phyloP scores from a whole-genome alignment of 2,888 invertebrate species.

The Tigriopus californicus region DNA sequence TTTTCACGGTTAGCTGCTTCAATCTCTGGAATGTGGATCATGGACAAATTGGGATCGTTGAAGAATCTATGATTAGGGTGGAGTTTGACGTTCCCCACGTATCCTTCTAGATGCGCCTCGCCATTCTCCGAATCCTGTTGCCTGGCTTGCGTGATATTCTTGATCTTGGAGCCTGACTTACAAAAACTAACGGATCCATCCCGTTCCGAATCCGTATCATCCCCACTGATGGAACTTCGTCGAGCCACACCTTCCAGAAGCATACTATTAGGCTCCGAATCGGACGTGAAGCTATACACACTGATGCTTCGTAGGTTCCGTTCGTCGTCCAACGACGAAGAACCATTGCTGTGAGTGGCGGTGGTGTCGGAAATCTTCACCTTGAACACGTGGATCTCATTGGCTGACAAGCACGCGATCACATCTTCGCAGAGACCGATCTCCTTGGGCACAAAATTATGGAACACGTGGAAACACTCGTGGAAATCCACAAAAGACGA shows the following conservation, averaged over 20 bases:
- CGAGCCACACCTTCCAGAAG: not conserved
- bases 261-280: not conserved
- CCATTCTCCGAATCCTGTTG: slow-evolving; percentile 1
- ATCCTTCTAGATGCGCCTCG: not conserved
- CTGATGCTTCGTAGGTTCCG: not conserved
- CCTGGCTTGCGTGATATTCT: slow-evolving; percentile 5
- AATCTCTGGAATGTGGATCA: not conserved
- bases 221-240: not conserved
- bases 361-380: not conserved
- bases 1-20: slow-evolving; percentile 1
- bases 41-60: not conserved
- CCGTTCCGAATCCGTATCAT: not conserved
- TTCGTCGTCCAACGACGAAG: not conserved
- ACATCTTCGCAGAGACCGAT: slow-evolving; percentile 10
- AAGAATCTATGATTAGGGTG: not conserved
- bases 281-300: slow-evolving; percentile 10
- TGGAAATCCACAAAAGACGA: not conserved
- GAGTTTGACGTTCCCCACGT: not conserved
- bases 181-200: not conserved
- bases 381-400: slow-evolving; percentile 12
- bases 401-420: not conserved
- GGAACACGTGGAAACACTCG: slow-evolving; percentile 4
- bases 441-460: slow-evolving; percentile 3
- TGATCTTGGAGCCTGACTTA: not conserved
- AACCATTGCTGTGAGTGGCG: too few species aligned